Base-by-base conservation (phyloP, 2,888 invertebrate species). In the Microctonus hyperodae region DNA sequence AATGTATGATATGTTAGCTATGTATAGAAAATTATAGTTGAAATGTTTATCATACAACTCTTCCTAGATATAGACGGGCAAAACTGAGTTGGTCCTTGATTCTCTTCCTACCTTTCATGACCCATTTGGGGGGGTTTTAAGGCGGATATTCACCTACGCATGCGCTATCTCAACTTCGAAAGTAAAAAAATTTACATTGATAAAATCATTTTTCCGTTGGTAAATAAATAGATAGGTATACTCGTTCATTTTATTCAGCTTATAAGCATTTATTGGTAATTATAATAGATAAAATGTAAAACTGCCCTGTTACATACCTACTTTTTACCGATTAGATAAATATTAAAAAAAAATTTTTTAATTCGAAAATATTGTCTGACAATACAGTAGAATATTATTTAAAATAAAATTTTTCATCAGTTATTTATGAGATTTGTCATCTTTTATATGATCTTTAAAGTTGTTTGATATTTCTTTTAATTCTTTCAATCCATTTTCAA, bases 401-500 rank as follows among this genome's bases (percentile, higher is more conserved):
- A 13, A n/a, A 37, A n/a, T n/a, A 4, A n/a, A 13, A 2, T 3
- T n/a, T 5, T 44, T 6, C 7, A 61, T 9, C 13, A 3, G 71
- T 71, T 55, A 75, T 59, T 80, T 76, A 64, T 76, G 75, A 65
- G 69, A 33, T 68, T 80, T 81, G n/a, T 82, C 79, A 20, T 64
- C 68, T 71, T 78, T 82, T 20, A 83, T 67, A 55, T 82, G 81
- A 72, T 86, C 86, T 72, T 88, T 88, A 73, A 83, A 87, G 64
- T 86, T 85, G 65, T 82, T 85, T 5, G 88, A 88, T 65, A 88
- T 86, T 64, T 83, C 84, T 78, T 88, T 88, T 35, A 89, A 85
- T 31, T 78, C 76, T 5, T 82, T 73, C 65, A 88, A 83, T 71
- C 85, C 85, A 72, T 86, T 85, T 70, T 86, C 84, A 48, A 90